Evolutionary conservation across 2,113 vertebrate species (phyloP), one percentile per base, ranked within the genome.

Genomic region (Athene cunicularia): DNA sequence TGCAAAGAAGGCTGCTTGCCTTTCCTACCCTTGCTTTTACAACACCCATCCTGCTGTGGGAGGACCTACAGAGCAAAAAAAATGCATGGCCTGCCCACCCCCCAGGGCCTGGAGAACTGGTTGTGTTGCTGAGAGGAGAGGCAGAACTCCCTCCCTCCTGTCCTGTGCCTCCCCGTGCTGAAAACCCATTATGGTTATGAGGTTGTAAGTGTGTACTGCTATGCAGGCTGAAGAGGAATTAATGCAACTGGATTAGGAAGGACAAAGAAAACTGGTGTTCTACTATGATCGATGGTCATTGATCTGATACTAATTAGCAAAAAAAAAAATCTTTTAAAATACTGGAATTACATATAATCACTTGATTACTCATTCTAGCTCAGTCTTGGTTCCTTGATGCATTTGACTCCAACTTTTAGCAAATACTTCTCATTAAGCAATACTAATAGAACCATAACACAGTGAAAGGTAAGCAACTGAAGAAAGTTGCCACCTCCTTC

Each of bases 191-290:
- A 70, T 6, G 19, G 75, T 72, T 32, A 62, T 60, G 72, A 94
- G 68, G 47, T 50, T 68, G 39, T 62, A 86, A 92, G 83, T 53
- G 67, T 77, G 60, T 82, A 72, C 76, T 86, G 80, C 32, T 88
- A 37, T 63, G 68, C 79, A 95, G 93, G 86, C 80, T 72, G 89
- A 88, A 94, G 75, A 95, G 94, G 91, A 98, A 98, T 98, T 97
- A 97, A 93, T 93, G 96, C 76, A 91, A 83, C 66, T 81, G 91
- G 91, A 88, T 97, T 97, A 95, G 96, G 95, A 98, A 98, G 95
- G 95, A 98, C 95, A 98, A 98, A 98, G 93, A 91, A 96, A 97
- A 83, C 79, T 91, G 84, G 94, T 96, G 86, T 93, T 96, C 86
- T 93, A 49, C 93, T 93, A 67, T 96, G 95, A 98, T 97, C 80